Percentiles rank a stretch among this genome's conserved stretches.
phyloP scores from a whole-genome alignment of 2,888 invertebrate genomes.

The Agonum fuliginosum region DNA sequence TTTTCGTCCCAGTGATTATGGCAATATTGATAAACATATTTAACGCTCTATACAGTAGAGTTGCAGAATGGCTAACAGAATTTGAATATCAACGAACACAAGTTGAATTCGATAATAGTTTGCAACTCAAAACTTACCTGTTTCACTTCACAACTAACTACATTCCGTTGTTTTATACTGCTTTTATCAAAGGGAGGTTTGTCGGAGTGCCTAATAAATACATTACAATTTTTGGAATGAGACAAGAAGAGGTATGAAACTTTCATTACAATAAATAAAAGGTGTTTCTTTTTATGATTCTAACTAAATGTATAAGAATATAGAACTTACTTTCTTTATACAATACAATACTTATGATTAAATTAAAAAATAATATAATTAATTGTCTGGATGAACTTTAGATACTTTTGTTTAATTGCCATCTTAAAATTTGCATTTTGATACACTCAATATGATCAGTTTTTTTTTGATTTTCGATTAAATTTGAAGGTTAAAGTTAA shows the following conservation, averaged over 20 bases:
- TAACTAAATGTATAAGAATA: no score
- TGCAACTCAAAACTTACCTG: constrained; percentile 89
- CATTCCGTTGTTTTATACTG: constrained; percentile 90
- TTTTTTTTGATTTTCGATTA: no score
- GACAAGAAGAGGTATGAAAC: constrained; percentile 81
- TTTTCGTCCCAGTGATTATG: constrained; percentile 84
- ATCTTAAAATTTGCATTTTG: no score
- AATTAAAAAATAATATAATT: no score
- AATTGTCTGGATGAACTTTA: no score
- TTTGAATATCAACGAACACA: constrained; percentile 86
- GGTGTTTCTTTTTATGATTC: background rate
- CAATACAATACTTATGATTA: no score
- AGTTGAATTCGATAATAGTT: constrained; percentile 89
- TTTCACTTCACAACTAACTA: constrained; percentile 94
- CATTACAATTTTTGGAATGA: constrained; percentile 80
- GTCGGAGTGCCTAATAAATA: constrained; percentile 87
- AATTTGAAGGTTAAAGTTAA: no score
- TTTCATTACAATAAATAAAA: constrained; percentile 46
- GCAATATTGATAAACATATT: constrained; percentile 86
- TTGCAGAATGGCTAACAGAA: constrained; percentile 83
- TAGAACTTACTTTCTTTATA: no score
- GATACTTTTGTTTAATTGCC: no score
- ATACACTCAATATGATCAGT: no score
- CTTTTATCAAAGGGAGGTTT: constrained; percentile 85
- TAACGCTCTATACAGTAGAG: constrained; percentile 80